These are phyloP conservation scores for Leptogaster cylindrica DNA, from an alignment of 2,888 invertebrate genomes.

Conservation along the genomic window DNA sequence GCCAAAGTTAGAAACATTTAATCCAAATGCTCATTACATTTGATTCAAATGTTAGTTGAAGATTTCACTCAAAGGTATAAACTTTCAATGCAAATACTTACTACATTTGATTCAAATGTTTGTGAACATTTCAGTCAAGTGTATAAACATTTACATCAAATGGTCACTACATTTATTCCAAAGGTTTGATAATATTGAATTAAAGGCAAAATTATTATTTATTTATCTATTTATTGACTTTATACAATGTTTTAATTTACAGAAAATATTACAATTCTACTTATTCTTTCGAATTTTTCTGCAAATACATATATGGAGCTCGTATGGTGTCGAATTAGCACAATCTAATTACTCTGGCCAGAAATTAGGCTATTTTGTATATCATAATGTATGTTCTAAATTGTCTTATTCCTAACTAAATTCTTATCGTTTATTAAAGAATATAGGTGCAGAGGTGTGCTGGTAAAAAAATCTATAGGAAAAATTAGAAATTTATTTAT, in stretches of 20 bases:
- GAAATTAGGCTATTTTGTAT: not conserved
- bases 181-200: no score
- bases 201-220: no score
- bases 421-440: constrained; percentile 13
- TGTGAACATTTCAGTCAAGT: no score
- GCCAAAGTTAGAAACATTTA: no score
- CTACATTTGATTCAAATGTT: no score
- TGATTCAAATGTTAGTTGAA: not conserved
- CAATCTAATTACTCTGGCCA: not conserved
- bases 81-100: not conserved
- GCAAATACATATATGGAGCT: no score
- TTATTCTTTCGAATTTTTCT: no score
- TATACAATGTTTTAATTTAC: no score
- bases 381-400: not conserved
- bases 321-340: not conserved
- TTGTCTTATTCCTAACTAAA: constrained; percentile 14
- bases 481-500: not conserved
- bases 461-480: constrained; percentile 10
- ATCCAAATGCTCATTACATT: not conserved
- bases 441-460: constrained; percentile 24
- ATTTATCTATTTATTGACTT: no score
- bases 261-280: no score
- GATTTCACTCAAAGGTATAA: not conserved
- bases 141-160: not conserved
- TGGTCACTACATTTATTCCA: no score